Evolutionary conservation across 2,888 invertebrate species (phyloP).

Genomic region (Idaea aversata): DNA sequence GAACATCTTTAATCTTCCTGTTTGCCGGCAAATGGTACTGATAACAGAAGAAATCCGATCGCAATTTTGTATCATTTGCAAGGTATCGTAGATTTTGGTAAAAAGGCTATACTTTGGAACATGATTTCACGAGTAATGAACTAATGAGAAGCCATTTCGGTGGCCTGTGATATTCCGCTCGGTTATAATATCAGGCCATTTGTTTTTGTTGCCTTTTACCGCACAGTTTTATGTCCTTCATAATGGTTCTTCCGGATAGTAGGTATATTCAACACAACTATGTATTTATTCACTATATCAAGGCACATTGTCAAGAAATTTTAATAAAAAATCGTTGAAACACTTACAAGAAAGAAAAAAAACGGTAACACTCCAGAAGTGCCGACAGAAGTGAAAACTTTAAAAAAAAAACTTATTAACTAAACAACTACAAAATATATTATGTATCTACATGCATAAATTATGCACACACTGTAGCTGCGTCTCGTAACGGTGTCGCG

Average conservation of each 20-base stretch:
- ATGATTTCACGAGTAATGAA: neutral
- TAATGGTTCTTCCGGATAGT: neutral
- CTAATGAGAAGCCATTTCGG: neutral
- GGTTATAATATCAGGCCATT: neutral
- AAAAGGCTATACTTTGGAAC: neutral
- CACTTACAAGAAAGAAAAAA: too few species aligned
- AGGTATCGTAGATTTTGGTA: slow-evolving; percentile 1
- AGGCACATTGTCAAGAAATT: too few species aligned
- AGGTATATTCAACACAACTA: neutral
- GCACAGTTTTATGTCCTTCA: neutral
- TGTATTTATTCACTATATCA: neutral
- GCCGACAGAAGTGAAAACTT: too few species aligned
- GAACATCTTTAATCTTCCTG: slow-evolving; percentile 16
- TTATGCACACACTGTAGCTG: too few species aligned
- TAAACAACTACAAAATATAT: too few species aligned
- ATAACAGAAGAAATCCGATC: slow-evolving; percentile 13
- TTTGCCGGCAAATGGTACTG: slow-evolving; percentile 11
- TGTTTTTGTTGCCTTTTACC: neutral
- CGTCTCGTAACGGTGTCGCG: too few species aligned
- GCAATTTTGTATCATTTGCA: slow-evolving; percentile 5
- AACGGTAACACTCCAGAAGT: too few species aligned
- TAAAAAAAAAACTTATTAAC: too few species aligned
- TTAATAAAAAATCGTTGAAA: too few species aligned
- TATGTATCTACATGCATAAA: too few species aligned
- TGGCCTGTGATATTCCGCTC: neutral